Evolutionary conservation across 2,797 vertebrate species (phyloP), one percentile per base, ranked within the genome.

Genomic region (Glyptemys insculpta): DNA sequence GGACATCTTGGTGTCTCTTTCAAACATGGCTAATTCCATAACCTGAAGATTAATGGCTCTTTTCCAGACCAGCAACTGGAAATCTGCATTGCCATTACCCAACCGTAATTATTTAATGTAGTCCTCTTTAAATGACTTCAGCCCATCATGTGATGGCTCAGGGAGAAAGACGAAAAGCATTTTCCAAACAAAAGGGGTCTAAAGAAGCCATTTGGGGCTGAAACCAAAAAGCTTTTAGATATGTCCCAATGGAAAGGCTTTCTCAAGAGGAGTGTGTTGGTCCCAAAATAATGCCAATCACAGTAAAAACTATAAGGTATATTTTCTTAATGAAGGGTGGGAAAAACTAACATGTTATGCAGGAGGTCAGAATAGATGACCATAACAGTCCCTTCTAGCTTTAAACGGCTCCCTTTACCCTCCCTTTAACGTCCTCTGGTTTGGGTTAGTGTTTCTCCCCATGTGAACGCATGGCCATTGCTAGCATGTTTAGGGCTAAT

Each of bases 11-110:
- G 85, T 4, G 2, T 4, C 37, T 89, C n/a, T 86, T 95, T 29
- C 23, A 56, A 83, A 74, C 18, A 6, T 16, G 29, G 18, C 15
- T 86, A 96, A 93, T 29, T 25, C 27, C 37, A 59, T 84, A 91
- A 90, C 88, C 25, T 68, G 44, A 79, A 89, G 87, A 56, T 10
- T 87, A 91, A 91, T 82, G 37, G 59, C 82, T 16, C 34, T 88
- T 90, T 92, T 31, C 57, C 37, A 84, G 37, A 27, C 81, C 1
- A 4, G 34, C 72, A 96, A 65, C 59, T 37, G 76, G 27, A 72
- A 83, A 47, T 1, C 49, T 59, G 57, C 10, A n/a, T 91, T 92
- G 89, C 31, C 34, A 91, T 91, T 79, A 74, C 27, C 54, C 0
- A 6, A 68, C 49, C 34, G 31, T 5, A 88, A 68, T 92, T 92